phyloP scores from a whole-genome alignment of 1,140 invertebrate species.

The Ptiloglossa arizonensis region DNA sequence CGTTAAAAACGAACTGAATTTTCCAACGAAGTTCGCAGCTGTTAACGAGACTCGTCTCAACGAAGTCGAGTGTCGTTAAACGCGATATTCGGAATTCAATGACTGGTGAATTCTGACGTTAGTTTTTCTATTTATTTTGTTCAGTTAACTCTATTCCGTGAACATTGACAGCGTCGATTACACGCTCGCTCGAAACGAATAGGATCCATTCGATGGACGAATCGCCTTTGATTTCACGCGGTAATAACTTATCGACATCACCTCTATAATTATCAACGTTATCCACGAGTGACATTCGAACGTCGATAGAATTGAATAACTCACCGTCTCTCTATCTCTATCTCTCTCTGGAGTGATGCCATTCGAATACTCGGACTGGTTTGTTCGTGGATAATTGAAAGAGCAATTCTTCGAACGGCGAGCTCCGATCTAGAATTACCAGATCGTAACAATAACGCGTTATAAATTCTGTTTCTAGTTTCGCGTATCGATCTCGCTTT shows the following conservation, averaged over 20 bases:
- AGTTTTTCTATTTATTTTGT: too few relatives aligned
- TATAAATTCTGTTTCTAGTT: neutral
- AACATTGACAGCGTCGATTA: neutral
- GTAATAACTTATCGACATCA: conserved; percentile 10
- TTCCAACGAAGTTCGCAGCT: too few relatives aligned
- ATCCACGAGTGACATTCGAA: neutral
- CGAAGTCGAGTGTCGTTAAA: too few relatives aligned
- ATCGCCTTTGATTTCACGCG: neutral
- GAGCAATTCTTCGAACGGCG: neutral
- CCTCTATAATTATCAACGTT: neutral
- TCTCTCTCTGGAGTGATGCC: too few relatives aligned
- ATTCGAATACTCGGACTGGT: too few relatives aligned
- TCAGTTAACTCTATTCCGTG: neutral
- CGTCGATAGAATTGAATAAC: neutral
- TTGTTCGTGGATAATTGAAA: neutral
- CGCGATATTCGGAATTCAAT: too few relatives aligned
- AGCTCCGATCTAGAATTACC: neutral
- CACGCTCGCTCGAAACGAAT: neutral
- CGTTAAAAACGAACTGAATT: too few relatives aligned
- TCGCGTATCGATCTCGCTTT: neutral
- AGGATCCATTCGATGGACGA: neutral
- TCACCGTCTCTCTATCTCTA: too few relatives aligned
- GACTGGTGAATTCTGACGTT: too few relatives aligned
- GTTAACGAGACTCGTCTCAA: too few relatives aligned
- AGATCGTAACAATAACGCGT: neutral